phyloP scores from a whole-genome alignment of 1,140 invertebrate genomes.

The Pteromalus puparum region DNA sequence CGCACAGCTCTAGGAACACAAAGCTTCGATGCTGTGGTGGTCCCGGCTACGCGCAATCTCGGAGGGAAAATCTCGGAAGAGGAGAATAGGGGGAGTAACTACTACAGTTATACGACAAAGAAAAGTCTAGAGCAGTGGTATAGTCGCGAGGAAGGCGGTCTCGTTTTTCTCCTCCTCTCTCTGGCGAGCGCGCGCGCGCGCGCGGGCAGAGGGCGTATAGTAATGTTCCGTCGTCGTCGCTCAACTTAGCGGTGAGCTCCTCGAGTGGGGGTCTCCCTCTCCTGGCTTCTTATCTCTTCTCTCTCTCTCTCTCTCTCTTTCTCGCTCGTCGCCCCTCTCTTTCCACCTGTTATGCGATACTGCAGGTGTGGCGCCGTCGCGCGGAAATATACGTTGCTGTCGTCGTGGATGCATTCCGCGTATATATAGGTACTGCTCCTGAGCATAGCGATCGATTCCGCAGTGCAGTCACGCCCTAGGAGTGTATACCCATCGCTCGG shows the following conservation, averaged over 20 bases:
- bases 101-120: not conserved
- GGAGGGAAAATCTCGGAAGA: conserved; percentile 28
- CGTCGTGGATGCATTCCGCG: too few relatives aligned
- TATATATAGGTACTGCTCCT: too few relatives aligned
- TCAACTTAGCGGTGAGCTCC: conserved; percentile 61
- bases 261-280: conserved; percentile 62
- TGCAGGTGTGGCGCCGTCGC: conserved; percentile 15
- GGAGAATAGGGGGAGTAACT: conserved; percentile 9
- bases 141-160: conserved; percentile 70
- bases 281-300: conserved; percentile 8
- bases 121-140: conserved; percentile 44
- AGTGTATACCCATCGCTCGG: too few relatives aligned
- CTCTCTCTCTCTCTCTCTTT: conserved; percentile 39
- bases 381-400: not conserved
- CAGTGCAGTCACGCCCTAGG: not conserved
- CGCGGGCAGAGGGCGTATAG: conserved; percentile 67
- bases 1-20: not conserved
- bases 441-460: not conserved
- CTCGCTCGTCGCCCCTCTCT: conserved; percentile 44
- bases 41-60: not conserved
- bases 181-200: not conserved
- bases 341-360: conserved; percentile 71
- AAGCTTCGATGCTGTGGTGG: not conserved
- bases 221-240: conserved; percentile 64
- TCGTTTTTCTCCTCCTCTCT: conserved; percentile 72